Evolutionary conservation across 2,888 invertebrate species (phyloP).

Genomic region (Cartodere bifasciata): DNA sequence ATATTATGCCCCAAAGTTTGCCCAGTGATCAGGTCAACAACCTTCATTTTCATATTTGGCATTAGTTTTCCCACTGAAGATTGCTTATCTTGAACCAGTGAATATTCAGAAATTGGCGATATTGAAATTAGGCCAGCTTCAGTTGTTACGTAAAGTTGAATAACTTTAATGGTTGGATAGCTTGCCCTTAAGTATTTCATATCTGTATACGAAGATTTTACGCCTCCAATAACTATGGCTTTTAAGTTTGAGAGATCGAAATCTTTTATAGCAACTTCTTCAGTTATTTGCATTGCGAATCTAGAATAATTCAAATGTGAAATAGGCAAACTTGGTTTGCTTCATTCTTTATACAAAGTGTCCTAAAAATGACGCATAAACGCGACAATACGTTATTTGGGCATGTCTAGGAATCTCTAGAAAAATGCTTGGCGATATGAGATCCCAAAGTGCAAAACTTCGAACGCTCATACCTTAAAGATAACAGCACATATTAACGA

Average conservation of each 20-base stretch:
- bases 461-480: no score
- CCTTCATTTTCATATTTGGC: constrained; percentile 21
- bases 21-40: constrained; percentile 22
- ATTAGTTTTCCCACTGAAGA: constrained; percentile 22
- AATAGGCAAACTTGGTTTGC: no score
- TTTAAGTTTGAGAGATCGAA: constrained; percentile 25
- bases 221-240: constrained; percentile 21
- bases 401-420: no score
- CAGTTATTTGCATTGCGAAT: neutral
- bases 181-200: constrained; percentile 18
- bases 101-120: constrained; percentile 16
- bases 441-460: no score
- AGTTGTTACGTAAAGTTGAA: constrained; percentile 22
- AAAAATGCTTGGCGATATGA: neutral
- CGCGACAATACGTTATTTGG: no score
- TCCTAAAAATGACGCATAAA: no score
- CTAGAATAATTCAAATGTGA: neutral
- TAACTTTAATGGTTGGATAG: constrained; percentile 21
- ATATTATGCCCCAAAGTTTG: constrained; percentile 17
- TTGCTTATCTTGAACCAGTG: constrained; percentile 16
- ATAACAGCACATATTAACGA: no score
- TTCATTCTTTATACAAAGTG: no score
- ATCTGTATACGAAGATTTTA: constrained; percentile 19
- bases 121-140: constrained; percentile 25
- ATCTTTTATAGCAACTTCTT: constrained; percentile 21